Base-by-base conservation (phyloP, 2,888 invertebrate species). In the Koerneria pararmatus region DNA sequence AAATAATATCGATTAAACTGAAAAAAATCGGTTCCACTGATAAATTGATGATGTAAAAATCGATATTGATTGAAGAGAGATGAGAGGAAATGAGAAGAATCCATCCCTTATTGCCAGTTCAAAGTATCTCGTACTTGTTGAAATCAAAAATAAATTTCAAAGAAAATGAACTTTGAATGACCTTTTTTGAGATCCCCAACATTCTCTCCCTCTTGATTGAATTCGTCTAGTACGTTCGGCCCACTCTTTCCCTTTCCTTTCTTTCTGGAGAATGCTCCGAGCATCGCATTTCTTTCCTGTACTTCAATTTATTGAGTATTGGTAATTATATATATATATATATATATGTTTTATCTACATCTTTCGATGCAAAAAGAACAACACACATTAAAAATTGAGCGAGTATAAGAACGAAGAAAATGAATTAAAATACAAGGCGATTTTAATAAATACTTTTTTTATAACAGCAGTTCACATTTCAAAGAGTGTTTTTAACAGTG, bases 231-330 rank as follows among this genome's bases (percentile, higher is more conserved):
- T 37, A 80, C 72, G 53, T 79, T 76, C 32, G 77, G 75, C 3
- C 75, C 76, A 54, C 72, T 70, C 67, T 78, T 78, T n/a, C 78
- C 78, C 58, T 78, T 76, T 51, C 76, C 74, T 65, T 74, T 75
- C 69, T 78, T 78, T 34, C 75, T 58, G 11, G 72, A 72, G 49
- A 79, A 74, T 3, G 76, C 75, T 15, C 76, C 73, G 11, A 77
- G 63, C 15, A 70, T 68, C 8, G 74, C 79, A 53, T 79, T 75
- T 54, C 93, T 87, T 77, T 93, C 92, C 74, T 76, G 59, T n/a
- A n/a, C n/a, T n/a, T n/a, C n/a, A n/a, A n/a, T n/a, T n/a, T n/a
- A n/a, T n/a, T n/a, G n/a, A n/a, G n/a, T n/a, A n/a, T n/a, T n/a
- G n/a, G n/a, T n/a, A n/a, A n/a, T n/a, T n/a, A n/a, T n/a, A n/a